A percentile compares a stretch with the other conserved stretches of the same genome.
Evolutionary conservation across 1,140 invertebrate genomes (phyloP).

Genomic region (Procambarus clarkii): DNA sequence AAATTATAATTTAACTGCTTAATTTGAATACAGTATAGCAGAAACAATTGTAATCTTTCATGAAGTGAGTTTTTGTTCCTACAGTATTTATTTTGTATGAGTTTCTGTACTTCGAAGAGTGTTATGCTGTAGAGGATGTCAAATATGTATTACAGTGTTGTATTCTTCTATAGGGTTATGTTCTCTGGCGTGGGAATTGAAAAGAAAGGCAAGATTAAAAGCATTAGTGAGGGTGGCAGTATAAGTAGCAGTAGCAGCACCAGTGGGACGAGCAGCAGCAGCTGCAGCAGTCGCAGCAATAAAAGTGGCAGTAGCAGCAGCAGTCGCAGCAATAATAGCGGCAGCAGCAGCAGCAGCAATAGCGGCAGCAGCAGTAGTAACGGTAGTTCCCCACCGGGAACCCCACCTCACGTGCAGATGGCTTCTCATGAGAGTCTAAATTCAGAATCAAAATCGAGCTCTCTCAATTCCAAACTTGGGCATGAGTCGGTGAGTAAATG

Average conservation of each 20-base stretch:
- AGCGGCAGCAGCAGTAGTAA: constrained; percentile 34
- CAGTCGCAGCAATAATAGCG: background rate
- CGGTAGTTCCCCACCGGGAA: constrained; percentile 37
- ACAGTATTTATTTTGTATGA: too few relatives aligned
- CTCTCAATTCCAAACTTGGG: constrained; percentile 85
- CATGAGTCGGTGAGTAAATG: constrained; percentile 83
- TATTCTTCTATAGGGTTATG: constrained; percentile 51
- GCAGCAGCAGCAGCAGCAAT: constrained; percentile 18
- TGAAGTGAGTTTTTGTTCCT: too few relatives aligned
- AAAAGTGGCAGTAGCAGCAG: background rate
- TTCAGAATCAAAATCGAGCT: constrained; percentile 89
- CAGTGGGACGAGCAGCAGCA: constrained; percentile 18
- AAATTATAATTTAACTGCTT: too few relatives aligned
- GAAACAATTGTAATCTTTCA: too few relatives aligned
- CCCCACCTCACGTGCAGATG: constrained; percentile 60
- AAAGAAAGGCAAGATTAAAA: constrained; percentile 41
- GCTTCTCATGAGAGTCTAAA: constrained; percentile 82
- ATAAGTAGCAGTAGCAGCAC: constrained; percentile 43
- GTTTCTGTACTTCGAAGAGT: too few relatives aligned
- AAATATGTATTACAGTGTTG: too few relatives aligned
- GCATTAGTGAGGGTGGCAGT: constrained; percentile 25
- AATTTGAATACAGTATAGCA: too few relatives aligned
- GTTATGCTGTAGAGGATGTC: too few relatives aligned
- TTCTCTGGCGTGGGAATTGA: constrained; percentile 60
- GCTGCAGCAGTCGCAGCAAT: constrained; percentile 19